Percentiles rank a stretch among this genome's conserved stretches.
These are phyloP conservation scores for Frieseomelitta varia DNA, from an alignment of 1,140 invertebrate genomes.

Conservation along the genomic window DNA sequence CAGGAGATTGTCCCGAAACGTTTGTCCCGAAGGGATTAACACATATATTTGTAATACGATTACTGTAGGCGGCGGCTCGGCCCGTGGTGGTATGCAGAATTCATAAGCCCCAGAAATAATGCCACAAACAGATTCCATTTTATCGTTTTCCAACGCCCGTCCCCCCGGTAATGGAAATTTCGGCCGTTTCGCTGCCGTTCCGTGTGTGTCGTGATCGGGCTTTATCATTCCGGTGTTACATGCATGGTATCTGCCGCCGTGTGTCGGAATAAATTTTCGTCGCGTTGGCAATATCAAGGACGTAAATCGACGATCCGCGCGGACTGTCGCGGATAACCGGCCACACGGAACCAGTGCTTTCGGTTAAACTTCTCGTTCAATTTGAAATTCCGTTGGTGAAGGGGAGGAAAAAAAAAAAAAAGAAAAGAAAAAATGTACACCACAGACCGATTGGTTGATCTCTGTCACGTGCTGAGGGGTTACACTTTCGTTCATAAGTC, in stretches of 20 bases:
- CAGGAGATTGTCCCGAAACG: background rate
- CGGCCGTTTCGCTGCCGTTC: conserved; percentile 21
- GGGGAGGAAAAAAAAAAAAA: no score
- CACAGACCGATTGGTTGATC: background rate
- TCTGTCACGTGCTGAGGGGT: background rate
- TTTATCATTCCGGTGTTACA: conserved; percentile 35
- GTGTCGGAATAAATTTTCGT: conserved; percentile 45
- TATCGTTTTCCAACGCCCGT: conserved; percentile 7
- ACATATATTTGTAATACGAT: background rate
- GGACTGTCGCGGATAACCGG: conserved; percentile 18
- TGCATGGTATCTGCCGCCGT: background rate
- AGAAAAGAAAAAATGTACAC: background rate
- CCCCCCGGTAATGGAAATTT: conserved; percentile 35
- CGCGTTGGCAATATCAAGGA: conserved; percentile 7
- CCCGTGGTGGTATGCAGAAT: background rate
- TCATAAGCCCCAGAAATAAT: conserved; percentile 30
- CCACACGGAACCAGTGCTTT: background rate
- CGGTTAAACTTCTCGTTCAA: background rate
- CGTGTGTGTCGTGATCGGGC: conserved; percentile 16
- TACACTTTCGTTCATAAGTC: no score
- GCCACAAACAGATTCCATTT: conserved; percentile 34
- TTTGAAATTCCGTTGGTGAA: background rate
- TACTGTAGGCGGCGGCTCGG: background rate
- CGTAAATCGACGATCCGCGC: conserved; percentile 34
- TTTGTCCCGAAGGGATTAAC: background rate